Evolutionary conservation across 1,140 invertebrate species (phyloP), one percentile per base, ranked within the genome.

Genomic region (Gyrodactylus bullatarudis): DNA sequence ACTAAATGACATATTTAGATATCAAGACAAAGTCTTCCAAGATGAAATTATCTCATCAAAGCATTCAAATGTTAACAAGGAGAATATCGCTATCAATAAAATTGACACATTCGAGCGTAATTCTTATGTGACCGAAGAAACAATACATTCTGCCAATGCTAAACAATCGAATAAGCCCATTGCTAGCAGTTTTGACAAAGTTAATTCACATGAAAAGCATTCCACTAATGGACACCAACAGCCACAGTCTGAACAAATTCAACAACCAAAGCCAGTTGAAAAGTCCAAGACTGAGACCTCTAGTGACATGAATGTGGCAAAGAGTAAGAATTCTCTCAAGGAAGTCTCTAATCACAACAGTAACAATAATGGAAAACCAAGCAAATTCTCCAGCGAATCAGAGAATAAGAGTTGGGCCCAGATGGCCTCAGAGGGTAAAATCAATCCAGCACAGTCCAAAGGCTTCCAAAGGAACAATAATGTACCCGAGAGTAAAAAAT

Each of bases 1-100:
- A 22, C 89, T 91, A 79, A 97, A 96, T 82, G 91, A 96, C 81
- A 95, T 97, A 78, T 97, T 97, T 82, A 87, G 91, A 73, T 97
- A 96, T 79, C 91, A 95, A 84, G 88, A 89, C 81, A 85, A 88
- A 76, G 85, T 87, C 27, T 86, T 87, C 76, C 84, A 84, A 73
- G 88, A 90, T 71, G 70, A 71, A 71, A 24, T 21, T 26, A 71
- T 23, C 8, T 16, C 23, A 23, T n/a, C 19, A 2, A 54, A 54
- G n/a, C n/a, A n/a, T n/a, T n/a, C n/a, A n/a, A n/a, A n/a, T n/a
- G 34, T n/a, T n/a, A 54, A 54, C n/a, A 54, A 54, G 34, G 34
- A 54, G n/a, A 54, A 54, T n/a, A 16, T 54, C n/a, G n/a, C 34
- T 54, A 16, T n/a, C 8, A 54, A 16, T 8, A 54, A 54, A 54